Evolutionary conservation across 1,140 invertebrate species (phyloP).

Genomic region (Conopomorpha cramerella): DNA sequence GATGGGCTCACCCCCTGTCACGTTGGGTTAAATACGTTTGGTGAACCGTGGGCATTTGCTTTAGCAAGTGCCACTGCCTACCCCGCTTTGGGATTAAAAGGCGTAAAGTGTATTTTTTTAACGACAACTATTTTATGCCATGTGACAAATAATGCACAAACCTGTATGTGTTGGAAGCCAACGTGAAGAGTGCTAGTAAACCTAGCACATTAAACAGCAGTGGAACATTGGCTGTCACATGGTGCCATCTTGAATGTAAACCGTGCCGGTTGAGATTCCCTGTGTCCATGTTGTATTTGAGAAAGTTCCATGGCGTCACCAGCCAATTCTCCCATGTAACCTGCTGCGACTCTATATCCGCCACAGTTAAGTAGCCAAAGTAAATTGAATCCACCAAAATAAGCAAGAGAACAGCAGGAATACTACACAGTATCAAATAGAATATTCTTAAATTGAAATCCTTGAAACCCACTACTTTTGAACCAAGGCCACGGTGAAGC

Average conservation of each 20-base stretch:
- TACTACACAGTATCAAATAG: conserved; percentile 64
- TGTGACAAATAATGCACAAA: conserved; percentile 1
- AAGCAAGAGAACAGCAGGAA: conserved; percentile 69
- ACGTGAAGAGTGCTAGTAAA: conserved; percentile 64
- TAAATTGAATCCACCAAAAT: conserved; percentile 81
- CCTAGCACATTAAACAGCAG: conserved; percentile 83
- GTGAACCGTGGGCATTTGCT: no score
- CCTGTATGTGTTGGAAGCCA: conserved; percentile 60
- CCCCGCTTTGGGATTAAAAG: no score
- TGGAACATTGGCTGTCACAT: conserved; percentile 83
- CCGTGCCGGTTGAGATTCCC: conserved; percentile 84
- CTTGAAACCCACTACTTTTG: conserved; percentile 67
- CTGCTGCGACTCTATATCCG: conserved; percentile 72
- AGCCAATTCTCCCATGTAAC: conserved; percentile 77
- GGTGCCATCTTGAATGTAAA: conserved; percentile 81
- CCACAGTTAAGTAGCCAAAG: conserved; percentile 76
- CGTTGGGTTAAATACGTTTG: no score
- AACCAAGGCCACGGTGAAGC: conserved; percentile 79
- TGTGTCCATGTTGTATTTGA: conserved; percentile 80
- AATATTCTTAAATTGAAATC: conserved; percentile 77
- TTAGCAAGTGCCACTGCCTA: no score
- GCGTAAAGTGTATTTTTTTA: no score
- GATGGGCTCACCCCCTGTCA: no score
- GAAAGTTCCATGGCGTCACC: conserved; percentile 89
- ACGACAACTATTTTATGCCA: no score